Percentiles rank a stretch among this genome's conserved stretches.
Evolutionary conservation across 1,140 invertebrate species (phyloP).

Genomic region (Drosophila virilis): DNA sequence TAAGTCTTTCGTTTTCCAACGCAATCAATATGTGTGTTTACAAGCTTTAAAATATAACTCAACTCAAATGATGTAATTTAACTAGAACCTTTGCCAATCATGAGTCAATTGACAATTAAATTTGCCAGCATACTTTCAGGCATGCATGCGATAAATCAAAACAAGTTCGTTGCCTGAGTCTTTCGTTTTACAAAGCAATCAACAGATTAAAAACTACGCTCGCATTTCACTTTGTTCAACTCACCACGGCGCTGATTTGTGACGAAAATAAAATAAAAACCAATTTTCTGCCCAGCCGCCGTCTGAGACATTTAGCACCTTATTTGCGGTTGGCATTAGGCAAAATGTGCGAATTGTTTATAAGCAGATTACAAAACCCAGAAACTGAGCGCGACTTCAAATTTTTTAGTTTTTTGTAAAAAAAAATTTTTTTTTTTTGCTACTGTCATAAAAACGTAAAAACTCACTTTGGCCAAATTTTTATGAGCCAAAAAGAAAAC

Average conservation of each 20-base stretch:
- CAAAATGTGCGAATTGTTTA: slow-evolving; percentile 81
- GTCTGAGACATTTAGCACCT: slow-evolving; percentile 74
- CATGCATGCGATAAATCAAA: not conserved
- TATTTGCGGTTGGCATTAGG: slow-evolving; percentile 77
- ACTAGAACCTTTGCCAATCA: not conserved
- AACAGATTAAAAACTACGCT: slow-evolving; percentile 3
- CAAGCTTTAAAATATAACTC: not conserved
- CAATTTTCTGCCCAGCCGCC: slow-evolving; percentile 42
- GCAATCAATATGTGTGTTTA: not conserved
- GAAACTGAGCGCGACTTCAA: slow-evolving; percentile 36
- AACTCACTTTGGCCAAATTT: slow-evolving; percentile 46
- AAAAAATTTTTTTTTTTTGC: slow-evolving; percentile 30
- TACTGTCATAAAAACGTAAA: slow-evolving; percentile 71
- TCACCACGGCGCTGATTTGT: slow-evolving; percentile 11
- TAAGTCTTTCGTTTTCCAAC: slow-evolving; percentile 48
- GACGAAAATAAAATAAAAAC: not conserved
- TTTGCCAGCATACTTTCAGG: slow-evolving; percentile 41
- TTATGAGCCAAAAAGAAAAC: slow-evolving; percentile 58
- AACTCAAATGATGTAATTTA: not conserved
- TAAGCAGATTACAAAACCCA: slow-evolving; percentile 81
- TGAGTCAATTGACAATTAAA: not conserved
- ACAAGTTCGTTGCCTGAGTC: slow-evolving; percentile 41
- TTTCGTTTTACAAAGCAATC: slow-evolving; percentile 36
- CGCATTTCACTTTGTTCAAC: slow-evolving; percentile 46
- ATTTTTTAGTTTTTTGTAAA: slow-evolving; percentile 21